Evolutionary conservation across 92 coral and sea anemone genomes (phyloP).

Genomic region (Epizoanthus ramosus): DNA sequence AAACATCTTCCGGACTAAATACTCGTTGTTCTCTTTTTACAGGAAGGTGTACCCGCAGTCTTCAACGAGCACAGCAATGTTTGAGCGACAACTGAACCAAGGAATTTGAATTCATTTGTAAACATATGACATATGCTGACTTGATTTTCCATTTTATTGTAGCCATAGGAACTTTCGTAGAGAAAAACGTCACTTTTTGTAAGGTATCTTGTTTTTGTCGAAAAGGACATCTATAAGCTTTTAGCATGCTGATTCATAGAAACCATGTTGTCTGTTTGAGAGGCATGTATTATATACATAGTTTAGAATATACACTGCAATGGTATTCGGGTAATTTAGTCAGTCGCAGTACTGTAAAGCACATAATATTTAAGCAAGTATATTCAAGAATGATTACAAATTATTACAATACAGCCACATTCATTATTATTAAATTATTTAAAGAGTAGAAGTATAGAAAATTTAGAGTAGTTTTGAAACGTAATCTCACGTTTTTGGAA

Average conservation of each 20-base stretch:
- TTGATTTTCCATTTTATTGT: constrained; percentile 22
- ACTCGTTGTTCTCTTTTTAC: not conserved
- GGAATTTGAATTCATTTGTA: constrained; percentile 17
- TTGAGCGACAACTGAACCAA: constrained; percentile 8
- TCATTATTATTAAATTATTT: not conserved
- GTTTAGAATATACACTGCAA: too few species aligned
- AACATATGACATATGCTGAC: not conserved
- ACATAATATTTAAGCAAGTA: not conserved
- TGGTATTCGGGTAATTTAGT: too few species aligned
- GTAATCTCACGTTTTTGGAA: constrained; percentile 22
- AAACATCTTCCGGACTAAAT: too few species aligned
- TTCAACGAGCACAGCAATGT: constrained; percentile 73
- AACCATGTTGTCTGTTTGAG: too few species aligned
- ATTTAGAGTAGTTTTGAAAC: not conserved
- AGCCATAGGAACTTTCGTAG: constrained; percentile 11
- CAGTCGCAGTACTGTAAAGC: too few species aligned
- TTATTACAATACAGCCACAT: not conserved
- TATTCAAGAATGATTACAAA: constrained; percentile 17
- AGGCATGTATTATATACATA: too few species aligned
- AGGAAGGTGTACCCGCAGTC: constrained; percentile 57
- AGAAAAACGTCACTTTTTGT: not conserved
- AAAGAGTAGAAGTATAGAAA: not conserved
- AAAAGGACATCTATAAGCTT: not conserved
- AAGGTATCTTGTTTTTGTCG: not conserved
- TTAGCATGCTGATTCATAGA: not conserved